Percentiles rank a stretch among this genome's conserved stretches.
phyloP scores from a whole-genome alignment of 2,888 invertebrate genomes.

The Limnephilus lunatus region DNA sequence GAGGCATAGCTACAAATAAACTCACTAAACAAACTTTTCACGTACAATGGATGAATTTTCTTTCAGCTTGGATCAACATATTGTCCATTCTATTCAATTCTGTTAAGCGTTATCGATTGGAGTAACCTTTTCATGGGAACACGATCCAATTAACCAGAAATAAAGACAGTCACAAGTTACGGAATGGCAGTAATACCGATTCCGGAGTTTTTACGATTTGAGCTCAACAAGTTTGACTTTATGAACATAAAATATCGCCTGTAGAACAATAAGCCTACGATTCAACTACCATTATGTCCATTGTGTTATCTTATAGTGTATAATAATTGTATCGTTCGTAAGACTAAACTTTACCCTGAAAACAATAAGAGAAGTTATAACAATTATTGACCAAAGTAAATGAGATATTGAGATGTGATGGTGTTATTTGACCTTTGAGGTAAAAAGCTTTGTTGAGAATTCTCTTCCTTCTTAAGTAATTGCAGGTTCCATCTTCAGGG shows the following conservation, averaged over 20 bases:
- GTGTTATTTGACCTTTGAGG: too few relatives aligned
- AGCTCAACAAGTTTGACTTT: constrained; percentile 36
- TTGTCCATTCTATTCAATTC: neutral
- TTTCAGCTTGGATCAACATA: neutral
- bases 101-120: neutral
- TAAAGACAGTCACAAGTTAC: neutral
- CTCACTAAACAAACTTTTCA: neutral
- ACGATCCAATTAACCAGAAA: neutral
- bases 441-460: too few relatives aligned
- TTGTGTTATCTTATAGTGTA: too few relatives aligned
- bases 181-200: neutral
- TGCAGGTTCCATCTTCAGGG: too few relatives aligned
- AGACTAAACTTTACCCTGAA: too few relatives aligned
- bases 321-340: too few relatives aligned
- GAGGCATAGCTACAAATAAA: neutral
- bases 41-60: neutral
- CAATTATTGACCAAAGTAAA: too few relatives aligned
- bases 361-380: too few relatives aligned
- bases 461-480: too few relatives aligned
- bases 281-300: neutral
- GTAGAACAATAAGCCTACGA: neutral
- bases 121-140: neutral
- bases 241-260: constrained; percentile 8
- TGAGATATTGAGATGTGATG: too few relatives aligned
- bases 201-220: neutral